Evolutionary conservation across 2,888 invertebrate species (phyloP).

Genomic region (Clusia tigrina): DNA sequence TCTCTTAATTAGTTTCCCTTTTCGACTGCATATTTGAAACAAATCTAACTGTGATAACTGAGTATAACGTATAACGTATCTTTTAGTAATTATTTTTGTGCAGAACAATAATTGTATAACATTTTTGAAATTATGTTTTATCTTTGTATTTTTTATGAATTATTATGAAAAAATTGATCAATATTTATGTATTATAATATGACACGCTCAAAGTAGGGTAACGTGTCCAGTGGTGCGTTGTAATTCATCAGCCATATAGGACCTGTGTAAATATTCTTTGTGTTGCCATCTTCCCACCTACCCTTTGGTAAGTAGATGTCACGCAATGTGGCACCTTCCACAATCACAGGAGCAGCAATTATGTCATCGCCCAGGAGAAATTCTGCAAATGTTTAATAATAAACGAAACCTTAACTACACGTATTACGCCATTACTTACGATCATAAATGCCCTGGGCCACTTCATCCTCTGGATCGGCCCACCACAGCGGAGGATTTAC

Average conservation of each 20-base stretch:
- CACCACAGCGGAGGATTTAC: slow-evolving; percentile 88
- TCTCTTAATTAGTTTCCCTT: not conserved
- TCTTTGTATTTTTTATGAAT: too few species aligned
- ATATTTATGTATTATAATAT: slow-evolving; percentile 10
- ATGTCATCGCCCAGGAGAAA: slow-evolving; percentile 80
- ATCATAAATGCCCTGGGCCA: slow-evolving; percentile 70
- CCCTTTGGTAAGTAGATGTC: slow-evolving; percentile 81
- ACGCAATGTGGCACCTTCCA: slow-evolving; percentile 69
- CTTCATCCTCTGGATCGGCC: slow-evolving; percentile 74
- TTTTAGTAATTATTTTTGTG: not conserved
- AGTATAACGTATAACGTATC: not conserved
- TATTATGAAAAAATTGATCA: too few species aligned
- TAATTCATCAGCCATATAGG: slow-evolving; percentile 72
- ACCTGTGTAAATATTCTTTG: slow-evolving; percentile 66
- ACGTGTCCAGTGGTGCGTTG: slow-evolving; percentile 71
- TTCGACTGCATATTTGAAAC: not conserved
- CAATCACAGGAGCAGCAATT: slow-evolving; percentile 80
- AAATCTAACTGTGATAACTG: slow-evolving; percentile 23
- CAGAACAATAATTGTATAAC: slow-evolving; percentile 6
- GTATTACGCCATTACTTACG: slow-evolving; percentile 63
- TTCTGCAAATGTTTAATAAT: slow-evolving; percentile 66
- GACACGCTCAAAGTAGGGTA: slow-evolving; percentile 74
- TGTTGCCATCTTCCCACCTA: slow-evolving; percentile 74
- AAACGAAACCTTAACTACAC: not conserved
- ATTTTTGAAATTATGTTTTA: too few species aligned